Percentiles rank a stretch among this genome's conserved stretches.
Conservation (phyloP, 2,888 invertebrate species). For the Falcaria lacertinaria region DNA sequence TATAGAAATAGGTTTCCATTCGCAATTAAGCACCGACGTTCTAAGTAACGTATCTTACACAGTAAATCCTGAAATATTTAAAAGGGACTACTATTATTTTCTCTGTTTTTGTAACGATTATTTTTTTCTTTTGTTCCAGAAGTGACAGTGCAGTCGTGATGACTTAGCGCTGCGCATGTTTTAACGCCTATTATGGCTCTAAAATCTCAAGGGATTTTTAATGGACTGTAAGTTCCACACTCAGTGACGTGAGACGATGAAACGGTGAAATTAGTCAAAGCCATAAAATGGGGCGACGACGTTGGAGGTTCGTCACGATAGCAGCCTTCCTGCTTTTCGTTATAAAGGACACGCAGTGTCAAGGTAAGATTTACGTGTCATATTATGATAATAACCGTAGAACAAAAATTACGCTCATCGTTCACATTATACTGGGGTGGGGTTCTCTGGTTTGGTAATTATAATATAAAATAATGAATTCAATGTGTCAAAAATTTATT, state of each 20-base stretch:
- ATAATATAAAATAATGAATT: too few relatives aligned
- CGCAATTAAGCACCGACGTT: too few relatives aligned
- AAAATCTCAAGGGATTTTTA: slow-evolving; percentile 31
- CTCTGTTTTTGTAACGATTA: slow-evolving; percentile 6
- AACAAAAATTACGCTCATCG: background rate
- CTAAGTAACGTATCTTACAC: too few relatives aligned
- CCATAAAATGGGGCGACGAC: slow-evolving; percentile 65
- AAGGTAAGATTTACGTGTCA: slow-evolving; percentile 47
- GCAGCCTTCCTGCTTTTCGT: slow-evolving; percentile 65
- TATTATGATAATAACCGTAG: background rate
- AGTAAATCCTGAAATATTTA: too few relatives aligned
- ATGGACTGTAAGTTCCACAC: slow-evolving; percentile 34
- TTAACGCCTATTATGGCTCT: slow-evolving; percentile 43
- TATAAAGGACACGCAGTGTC: slow-evolving; percentile 64
- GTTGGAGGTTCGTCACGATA: slow-evolving; percentile 67
- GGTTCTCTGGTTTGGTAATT: too few relatives aligned
- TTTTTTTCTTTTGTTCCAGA: slow-evolving; percentile 56
- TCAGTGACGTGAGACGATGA: slow-evolving; percentile 50
- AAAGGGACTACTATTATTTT: too few relatives aligned
- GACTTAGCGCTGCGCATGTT: slow-evolving; percentile 38
- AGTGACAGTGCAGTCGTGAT: slow-evolving; percentile 47
- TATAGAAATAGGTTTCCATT: too few relatives aligned
- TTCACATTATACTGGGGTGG: background rate
- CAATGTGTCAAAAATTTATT: too few relatives aligned
- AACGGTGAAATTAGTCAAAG: slow-evolving; percentile 57